A percentile compares a stretch with the other conserved stretches of the same genome.
Conservation (phyloP, 2,888 invertebrate genomes). For the Ecliptopera silaceata region DNA sequence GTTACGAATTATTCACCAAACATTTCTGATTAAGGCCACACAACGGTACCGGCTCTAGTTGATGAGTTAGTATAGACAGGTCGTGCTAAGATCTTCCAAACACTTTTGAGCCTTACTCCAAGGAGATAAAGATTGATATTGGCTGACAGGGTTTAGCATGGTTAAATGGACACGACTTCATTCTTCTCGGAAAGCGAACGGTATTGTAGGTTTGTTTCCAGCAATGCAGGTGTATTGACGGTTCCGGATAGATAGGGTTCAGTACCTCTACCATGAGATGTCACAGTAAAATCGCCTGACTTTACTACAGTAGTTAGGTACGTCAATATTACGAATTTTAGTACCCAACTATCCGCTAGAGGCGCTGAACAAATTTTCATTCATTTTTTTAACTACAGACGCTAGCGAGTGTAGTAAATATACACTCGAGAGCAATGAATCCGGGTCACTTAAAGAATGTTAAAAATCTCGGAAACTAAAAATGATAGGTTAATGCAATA, state of each 20-base stretch:
- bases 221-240: constrained; percentile 12
- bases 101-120: constrained; percentile 14
- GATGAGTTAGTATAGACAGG: constrained; percentile 16
- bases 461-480: too few relatives aligned
- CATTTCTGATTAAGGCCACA: constrained; percentile 34
- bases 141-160: constrained; percentile 2
- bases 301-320: too few relatives aligned
- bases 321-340: too few relatives aligned
- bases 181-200: constrained; percentile 34
- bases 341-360: too few relatives aligned
- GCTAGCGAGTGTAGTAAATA: too few relatives aligned
- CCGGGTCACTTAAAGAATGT: too few relatives aligned
- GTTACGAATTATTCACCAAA: constrained; percentile 14
- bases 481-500: too few relatives aligned
- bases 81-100: constrained; percentile 4
- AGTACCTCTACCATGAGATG: too few relatives aligned
- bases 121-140: constrained; percentile 8
- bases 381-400: too few relatives aligned
- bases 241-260: constrained; percentile 14
- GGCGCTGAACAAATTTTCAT: too few relatives aligned
- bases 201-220: constrained; percentile 24
- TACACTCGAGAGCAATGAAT: too few relatives aligned
- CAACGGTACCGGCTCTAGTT: constrained; percentile 35
- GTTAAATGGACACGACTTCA: constrained; percentile 34
- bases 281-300: too few relatives aligned